Evolutionary conservation across 2,888 invertebrate genomes (phyloP), one percentile per base, ranked within the genome.

Genomic region (Cacoxenus indagator): DNA sequence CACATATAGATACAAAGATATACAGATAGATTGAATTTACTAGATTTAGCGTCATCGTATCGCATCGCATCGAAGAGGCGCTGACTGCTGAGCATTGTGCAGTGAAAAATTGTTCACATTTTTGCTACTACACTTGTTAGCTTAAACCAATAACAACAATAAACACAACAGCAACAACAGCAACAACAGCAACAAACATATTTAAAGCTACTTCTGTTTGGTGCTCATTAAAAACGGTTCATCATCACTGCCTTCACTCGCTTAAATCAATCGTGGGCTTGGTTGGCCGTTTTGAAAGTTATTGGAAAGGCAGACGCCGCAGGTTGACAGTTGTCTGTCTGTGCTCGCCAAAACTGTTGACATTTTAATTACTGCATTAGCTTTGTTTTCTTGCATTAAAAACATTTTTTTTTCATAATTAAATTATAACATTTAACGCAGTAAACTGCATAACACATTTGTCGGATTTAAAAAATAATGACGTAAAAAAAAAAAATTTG

Each of bases 121-220:
- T 61, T 82, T 78, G 81, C 81, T 81, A 81, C 81, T 81, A 81
- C 82, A 82, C 80, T 82, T 82, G 81, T 80, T 74, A 74, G 22
- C 54, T 54, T 8, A 29, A 22, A 14, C 24, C 43, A 1, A 27
- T 19, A 57, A 57, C 57, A 57, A 57, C 27, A 57, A 57, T 17
- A 4, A 57, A 26, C 9, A 51, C 64, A 64, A 64, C 29, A 46
- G 9, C 26, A 48, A 46, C 4, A 64, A 48, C 8, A 37, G 8
- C 17, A 5, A 61, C 43, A 61, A 61, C 43, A 3, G 22, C 37
- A 61, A 31, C 59, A 8, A 27, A 19, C 31, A 61, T 29, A 43
- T 11, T 37, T 37, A 19, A 24, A 37, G 61, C 43, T 4, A 14
- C 37, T 37, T 37, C 37, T 4, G 8, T 37, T 37, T 37, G 14